Base-by-base conservation (phyloP, 2,888 invertebrate genomes). In the Coenonympha glycerion region DNA sequence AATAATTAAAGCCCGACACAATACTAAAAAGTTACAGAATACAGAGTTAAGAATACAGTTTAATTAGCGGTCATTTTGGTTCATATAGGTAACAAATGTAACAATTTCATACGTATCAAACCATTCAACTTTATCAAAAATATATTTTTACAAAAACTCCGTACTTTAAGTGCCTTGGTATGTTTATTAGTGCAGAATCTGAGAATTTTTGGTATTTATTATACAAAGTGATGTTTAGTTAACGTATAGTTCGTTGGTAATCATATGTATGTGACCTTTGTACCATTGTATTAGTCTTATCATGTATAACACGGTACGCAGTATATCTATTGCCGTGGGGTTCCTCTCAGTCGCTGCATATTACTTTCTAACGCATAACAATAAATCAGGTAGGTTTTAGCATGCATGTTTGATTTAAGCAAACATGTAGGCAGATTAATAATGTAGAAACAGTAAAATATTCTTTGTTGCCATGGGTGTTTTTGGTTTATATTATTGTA, bases 301-400 rank as follows among this genome's bases (percentile, higher is more conserved):
- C 41, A 60, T 60, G 60, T 46, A 31, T 46, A 48, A 52, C 34
- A 40, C 21, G 31, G 21, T 45, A 47, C 19, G 47, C 22, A 37
- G 26, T 31, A 58, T 68, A 19, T 64, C 76, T 41, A 44, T 74
- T 53, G 61, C 63, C 53, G 60, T 72, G 55, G 46, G 72, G 53
- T 63, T 73, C 47, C 48, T 82, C 58, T 74, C 80, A 58, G 55
- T 77, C 52, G 36, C 76, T 54, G 73, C 77, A 49, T 77, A 72
- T 66, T 58, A 69, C 47, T 65, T 68, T 64, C 56, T 72, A 58
- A 64, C 64, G 57, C 67, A 68, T 55, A 54, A 53, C 56, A 51
- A 49, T 31, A 42, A 57, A 51, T 48, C 71, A 79, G 84, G 84
- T 83, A 62, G 69, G 79, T 79, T 31, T 26, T 22, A 51, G 39